Percentiles rank a stretch among this genome's conserved stretches.
These are phyloP conservation scores for Bucco capensis DNA, from an alignment of 2,113 vertebrate genomes.

Conservation along the genomic window DNA sequence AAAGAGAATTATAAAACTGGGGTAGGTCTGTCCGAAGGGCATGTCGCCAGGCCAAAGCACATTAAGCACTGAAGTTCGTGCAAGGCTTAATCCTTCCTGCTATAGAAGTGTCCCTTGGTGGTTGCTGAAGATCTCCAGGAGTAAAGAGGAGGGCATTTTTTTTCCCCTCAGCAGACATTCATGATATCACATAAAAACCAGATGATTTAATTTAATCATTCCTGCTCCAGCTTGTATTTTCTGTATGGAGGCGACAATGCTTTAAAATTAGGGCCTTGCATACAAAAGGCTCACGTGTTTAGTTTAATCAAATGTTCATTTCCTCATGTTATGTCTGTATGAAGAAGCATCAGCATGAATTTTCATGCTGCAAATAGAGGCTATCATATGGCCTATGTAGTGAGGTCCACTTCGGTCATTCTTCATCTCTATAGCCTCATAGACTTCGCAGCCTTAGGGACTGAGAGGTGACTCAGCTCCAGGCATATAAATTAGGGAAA, in stretches of 20 bases:
- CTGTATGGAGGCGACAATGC: constrained; percentile 39
- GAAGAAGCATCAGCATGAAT: constrained; percentile 38
- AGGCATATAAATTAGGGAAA: neutral
- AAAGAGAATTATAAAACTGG: constrained; percentile 60
- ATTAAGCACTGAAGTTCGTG: constrained; percentile 52
- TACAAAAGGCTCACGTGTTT: constrained; percentile 45
- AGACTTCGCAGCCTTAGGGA: neutral
- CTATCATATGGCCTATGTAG: neutral
- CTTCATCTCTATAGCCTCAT: neutral
- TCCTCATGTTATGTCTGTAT: constrained; percentile 11
- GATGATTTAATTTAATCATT: constrained; percentile 63
- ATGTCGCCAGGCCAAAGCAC: constrained; percentile 62
- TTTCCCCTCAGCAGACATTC: constrained; percentile 23
- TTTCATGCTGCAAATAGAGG: constrained; percentile 23
- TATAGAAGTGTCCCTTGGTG: constrained; percentile 37
- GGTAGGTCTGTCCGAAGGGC: constrained; percentile 58
- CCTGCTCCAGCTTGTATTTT: constrained; percentile 50
- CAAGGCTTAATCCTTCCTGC: constrained; percentile 56
- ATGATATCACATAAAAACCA: constrained; percentile 50
- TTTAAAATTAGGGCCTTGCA: constrained; percentile 54
- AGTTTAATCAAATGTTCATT: constrained; percentile 64
- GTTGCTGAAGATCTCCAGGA: constrained; percentile 29
- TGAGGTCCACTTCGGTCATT: neutral
- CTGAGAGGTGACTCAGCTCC: neutral
- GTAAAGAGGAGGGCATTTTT: constrained; percentile 15